Base-by-base conservation (phyloP, 2,113 vertebrate species). In the Lagenorhynchus albirostris region DNA sequence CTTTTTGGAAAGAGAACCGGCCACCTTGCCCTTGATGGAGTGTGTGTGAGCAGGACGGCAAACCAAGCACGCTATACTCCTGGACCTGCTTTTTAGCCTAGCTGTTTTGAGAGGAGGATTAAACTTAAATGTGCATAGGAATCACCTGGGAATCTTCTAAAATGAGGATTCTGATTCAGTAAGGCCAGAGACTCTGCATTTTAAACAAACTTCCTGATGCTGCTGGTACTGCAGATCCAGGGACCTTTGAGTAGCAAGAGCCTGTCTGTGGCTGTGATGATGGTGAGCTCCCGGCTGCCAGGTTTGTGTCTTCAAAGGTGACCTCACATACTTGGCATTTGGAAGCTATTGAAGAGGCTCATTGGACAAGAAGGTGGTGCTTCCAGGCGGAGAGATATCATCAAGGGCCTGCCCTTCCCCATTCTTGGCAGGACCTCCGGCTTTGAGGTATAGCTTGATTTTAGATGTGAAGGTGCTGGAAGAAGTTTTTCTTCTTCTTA, bases 401-500 rank as follows among this genome's bases (percentile, higher is more conserved):
- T 25, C 68, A 79, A n/a, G 58, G 23, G 12, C n/a, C 33, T 74
- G 36, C 36, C 2, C 65, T 68, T 63, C 44, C 11, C 50, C 25
- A 14, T 80, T 53, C 33, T 67, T 79, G 58, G 84, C n/a, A 88
- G 63, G 60, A 73, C 38, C 92, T 91, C 31, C 13, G 76, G 33
- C 50, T 85, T 90, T 97, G 96, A 97, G 97, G 92, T 96, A 62
- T 67, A 96, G 70, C 94, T 97, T 91, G 95, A 86, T 96, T 55
- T 94, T 88, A 41, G 41, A 89, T 84, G 21, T 38, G 68, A 91
- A 62, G 76, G 41, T 81, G 3, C 29, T 68, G 14, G 77, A 91
- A 68, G 89, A 85, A 18, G 55, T 87, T 84, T 87, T 91, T 36
- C 80, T 38, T 92, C 85, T 76, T 38, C n/a, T 93, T 94, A 73